phyloP scores from a whole-genome alignment of 2,888 invertebrate species.

The Drosophila crucigera region DNA sequence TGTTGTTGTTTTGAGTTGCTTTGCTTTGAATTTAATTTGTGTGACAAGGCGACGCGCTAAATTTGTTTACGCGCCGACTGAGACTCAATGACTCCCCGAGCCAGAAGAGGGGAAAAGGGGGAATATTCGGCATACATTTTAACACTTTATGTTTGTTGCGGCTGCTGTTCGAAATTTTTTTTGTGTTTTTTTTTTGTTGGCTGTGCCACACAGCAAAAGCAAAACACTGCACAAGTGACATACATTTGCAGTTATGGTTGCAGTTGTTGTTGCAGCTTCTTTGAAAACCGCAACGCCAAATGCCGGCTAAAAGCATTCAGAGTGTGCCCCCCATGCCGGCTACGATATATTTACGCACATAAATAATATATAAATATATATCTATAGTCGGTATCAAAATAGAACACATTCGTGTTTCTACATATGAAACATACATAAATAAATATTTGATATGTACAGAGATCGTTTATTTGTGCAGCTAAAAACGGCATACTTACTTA shows the following conservation, averaged over 20 bases:
- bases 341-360: constrained; percentile 25
- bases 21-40: constrained; percentile 69
- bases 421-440: constrained; percentile 1
- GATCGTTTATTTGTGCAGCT: background rate
- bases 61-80: constrained; percentile 71
- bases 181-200: constrained; percentile 9
- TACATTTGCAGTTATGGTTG: constrained; percentile 34
- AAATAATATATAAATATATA: constrained; percentile 17
- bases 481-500: background rate
- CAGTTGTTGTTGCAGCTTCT: constrained; percentile 28
- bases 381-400: constrained; percentile 23
- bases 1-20: constrained; percentile 57
- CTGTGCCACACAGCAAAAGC: constrained; percentile 41
- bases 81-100: constrained; percentile 66
- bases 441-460: background rate
- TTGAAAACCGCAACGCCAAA: constrained; percentile 48
- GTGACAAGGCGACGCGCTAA: constrained; percentile 78
- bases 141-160: constrained; percentile 35
- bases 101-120: constrained; percentile 3
- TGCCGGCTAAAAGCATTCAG: constrained; percentile 52
- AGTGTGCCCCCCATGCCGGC: constrained; percentile 50
- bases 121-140: constrained; percentile 49
- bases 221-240: constrained; percentile 48
- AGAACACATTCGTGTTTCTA: constrained; percentile 25
- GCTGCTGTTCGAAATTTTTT: constrained; percentile 18